Evolutionary conservation across 1,140 invertebrate species (phyloP).

Genomic region (Drosophila rufa): DNA sequence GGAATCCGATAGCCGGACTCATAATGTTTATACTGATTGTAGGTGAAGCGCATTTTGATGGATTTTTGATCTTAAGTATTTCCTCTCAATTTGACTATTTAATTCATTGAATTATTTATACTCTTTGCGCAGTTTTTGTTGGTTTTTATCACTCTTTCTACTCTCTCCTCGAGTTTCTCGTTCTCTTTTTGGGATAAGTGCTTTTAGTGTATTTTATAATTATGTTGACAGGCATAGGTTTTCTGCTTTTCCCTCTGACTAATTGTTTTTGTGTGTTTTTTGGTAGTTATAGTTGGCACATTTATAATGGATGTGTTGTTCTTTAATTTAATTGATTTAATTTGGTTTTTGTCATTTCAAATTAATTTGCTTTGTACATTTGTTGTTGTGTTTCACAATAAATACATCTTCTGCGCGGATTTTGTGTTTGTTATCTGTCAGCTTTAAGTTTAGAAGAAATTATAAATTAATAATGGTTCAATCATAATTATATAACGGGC

Average conservation of each 20-base stretch:
- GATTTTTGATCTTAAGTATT: conserved; percentile 12
- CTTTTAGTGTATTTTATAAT: conserved; percentile 36
- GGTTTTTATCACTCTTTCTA: conserved; percentile 25
- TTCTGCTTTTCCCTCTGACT: conserved; percentile 38
- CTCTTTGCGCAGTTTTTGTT: conserved; percentile 1
- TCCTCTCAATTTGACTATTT: conserved; percentile 11
- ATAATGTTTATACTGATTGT: conserved; percentile 84
- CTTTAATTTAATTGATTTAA: conserved; percentile 31
- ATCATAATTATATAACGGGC: no score
- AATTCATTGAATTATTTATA: conserved; percentile 23
- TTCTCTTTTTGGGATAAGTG: conserved; percentile 37
- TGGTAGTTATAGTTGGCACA: conserved; percentile 50
- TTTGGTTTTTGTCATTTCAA: conserved; percentile 53
- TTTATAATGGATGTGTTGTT: conserved; percentile 20
- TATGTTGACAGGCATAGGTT: conserved; percentile 42
- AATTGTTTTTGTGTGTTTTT: conserved; percentile 39
- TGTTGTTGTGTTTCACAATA: conserved; percentile 51
- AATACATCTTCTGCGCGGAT: conserved; percentile 42
- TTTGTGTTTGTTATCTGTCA: conserved; percentile 33
- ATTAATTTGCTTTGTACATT: conserved; percentile 54
- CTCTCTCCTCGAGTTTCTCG: conserved; percentile 30
- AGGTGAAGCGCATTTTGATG: conserved; percentile 82
- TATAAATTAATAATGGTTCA: neutral
- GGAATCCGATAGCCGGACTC: conserved; percentile 84
- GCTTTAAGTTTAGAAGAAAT: conserved; percentile 2